phyloP scores from a whole-genome alignment of 2,797 vertebrate species.

The Sciurus vulgaris region DNA sequence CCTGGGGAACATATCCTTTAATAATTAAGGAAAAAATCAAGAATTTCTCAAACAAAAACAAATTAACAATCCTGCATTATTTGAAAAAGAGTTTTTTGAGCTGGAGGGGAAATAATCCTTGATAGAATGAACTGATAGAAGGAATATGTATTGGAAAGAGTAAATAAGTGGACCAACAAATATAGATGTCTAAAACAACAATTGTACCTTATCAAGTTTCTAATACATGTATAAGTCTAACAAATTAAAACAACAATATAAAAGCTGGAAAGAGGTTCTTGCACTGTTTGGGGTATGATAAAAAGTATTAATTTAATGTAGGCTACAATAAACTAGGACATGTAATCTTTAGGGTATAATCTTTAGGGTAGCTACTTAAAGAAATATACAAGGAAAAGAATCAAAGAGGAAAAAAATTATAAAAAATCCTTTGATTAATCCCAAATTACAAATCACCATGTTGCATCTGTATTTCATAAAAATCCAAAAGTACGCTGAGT shows the following conservation, averaged over 20 bases:
- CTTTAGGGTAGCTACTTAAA: background rate
- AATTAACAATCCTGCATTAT: background rate
- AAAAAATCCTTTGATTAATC: background rate
- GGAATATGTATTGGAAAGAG: background rate
- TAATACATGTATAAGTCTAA: background rate
- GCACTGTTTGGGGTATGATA: background rate
- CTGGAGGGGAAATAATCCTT: background rate
- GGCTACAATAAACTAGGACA: background rate
- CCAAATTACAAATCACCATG: background rate
- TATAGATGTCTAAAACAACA: background rate
- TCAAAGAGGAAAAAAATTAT: background rate
- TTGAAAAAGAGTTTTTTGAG: background rate
- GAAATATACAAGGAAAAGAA: background rate
- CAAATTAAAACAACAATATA: background rate
- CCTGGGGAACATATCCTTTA: background rate
- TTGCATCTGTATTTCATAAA: background rate
- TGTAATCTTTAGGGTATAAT: background rate
- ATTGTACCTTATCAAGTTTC: background rate
- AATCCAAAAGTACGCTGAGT: background rate
- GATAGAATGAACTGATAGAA: background rate
- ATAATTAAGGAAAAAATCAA: slow-evolving; percentile 30
- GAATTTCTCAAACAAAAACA: slow-evolving; percentile 34
- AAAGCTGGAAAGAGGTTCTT: background rate
- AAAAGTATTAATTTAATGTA: background rate
- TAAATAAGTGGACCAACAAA: background rate